Conservation (phyloP, 2,888 invertebrate genomes). For the Pelosia muscerda region DNA sequence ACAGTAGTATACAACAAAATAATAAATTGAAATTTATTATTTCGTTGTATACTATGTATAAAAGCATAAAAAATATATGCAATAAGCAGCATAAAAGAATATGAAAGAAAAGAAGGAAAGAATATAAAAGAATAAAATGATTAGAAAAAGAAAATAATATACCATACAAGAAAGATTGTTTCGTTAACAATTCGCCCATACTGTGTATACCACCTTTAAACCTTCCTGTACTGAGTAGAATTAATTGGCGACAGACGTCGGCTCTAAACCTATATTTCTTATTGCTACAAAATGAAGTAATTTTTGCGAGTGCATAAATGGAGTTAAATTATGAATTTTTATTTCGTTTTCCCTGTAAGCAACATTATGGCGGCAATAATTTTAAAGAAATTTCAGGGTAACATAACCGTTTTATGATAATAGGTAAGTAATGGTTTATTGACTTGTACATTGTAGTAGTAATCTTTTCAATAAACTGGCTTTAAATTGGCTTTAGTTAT, state of each 20-base stretch:
- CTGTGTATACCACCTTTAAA: constrained; percentile 3
- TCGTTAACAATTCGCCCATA: background rate
- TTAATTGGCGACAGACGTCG: constrained; percentile 14
- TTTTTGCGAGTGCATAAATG: constrained; percentile 43
- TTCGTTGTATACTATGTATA: no score
- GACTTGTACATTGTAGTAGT: background rate
- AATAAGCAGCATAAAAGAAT: no score
- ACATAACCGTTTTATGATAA: background rate
- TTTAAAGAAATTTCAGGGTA: background rate
- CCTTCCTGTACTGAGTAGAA: background rate
- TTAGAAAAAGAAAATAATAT: no score
- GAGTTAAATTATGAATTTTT: constrained; percentile 29
- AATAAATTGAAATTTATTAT: no score
- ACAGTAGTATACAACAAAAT: no score
- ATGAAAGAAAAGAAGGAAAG: no score
- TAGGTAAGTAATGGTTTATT: background rate
- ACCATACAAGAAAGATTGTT: no score
- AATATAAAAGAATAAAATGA: no score
- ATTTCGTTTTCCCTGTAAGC: constrained; percentile 4
- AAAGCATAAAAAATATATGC: no score
- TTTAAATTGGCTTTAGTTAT: background rate
- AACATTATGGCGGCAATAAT: background rate
- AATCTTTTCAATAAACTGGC: background rate
- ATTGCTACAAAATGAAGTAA: constrained; percentile 25
- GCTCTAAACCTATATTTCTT: constrained; percentile 9